Conservation (phyloP, 2,888 invertebrate genomes). For the Caenorhabditis becei region DNA sequence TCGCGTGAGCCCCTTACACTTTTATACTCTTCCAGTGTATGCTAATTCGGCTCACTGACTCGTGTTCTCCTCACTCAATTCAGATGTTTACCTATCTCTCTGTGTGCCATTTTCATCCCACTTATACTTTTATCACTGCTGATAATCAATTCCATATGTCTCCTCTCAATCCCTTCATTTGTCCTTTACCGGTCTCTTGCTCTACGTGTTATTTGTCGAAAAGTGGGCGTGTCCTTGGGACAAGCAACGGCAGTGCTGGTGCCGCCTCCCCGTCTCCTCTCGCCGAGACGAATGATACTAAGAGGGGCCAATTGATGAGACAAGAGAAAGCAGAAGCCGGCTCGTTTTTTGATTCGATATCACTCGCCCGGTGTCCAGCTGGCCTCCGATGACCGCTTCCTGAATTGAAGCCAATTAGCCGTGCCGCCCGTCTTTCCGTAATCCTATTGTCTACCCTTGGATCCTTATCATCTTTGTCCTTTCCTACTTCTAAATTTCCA, state of each 20-base stretch:
- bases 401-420: conserved; percentile 21
- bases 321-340: conserved; percentile 27
- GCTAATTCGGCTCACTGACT: not conserved
- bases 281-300: conserved; percentile 38
- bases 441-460: conserved; percentile 41
- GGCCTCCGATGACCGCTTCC: conserved; percentile 4
- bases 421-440: conserved; percentile 11
- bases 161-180: conserved; percentile 6
- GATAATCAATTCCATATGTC: conserved; percentile 4
- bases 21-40: conserved; percentile 44
- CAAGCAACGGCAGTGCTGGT: conserved; percentile 13
- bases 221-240: conserved; percentile 40
- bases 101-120: not conserved
- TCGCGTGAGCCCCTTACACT: conserved; percentile 34
- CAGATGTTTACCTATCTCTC: not conserved
- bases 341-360: conserved; percentile 56
- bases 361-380: conserved; percentile 29
- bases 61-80: conserved; percentile 4
- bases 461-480: conserved; percentile 38
- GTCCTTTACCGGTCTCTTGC: conserved; percentile 28
- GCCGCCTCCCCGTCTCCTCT: conserved; percentile 32
- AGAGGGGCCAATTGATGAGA: conserved; percentile 53
- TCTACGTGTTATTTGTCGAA: conserved; percentile 54
- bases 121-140: not conserved
- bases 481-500: conserved; percentile 21